Base-by-base conservation (phyloP, 1,140 invertebrate species). In the Heliconius nattereri region DNA sequence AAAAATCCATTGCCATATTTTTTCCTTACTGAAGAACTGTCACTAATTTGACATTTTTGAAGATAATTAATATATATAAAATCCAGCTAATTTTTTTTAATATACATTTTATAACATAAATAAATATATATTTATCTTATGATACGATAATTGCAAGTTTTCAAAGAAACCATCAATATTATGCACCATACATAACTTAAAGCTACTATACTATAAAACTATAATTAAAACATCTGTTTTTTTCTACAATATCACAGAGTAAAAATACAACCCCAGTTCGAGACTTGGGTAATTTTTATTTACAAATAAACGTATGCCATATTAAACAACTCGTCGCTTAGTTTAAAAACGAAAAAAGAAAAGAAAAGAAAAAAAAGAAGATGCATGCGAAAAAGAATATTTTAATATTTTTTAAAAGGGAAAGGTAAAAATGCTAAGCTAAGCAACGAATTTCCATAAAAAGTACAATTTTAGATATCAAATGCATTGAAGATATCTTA, bases 171-270 rank as follows among this genome's bases (percentile, higher is more conserved):
- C 13, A 66, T 29, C 13, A 23, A 29, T n/a, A 66, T 66, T 66
- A 66, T 66, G 60, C 60, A 66, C 60, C 60, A 66, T 29, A 66
- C 1, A 66, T 29, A 66, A 66, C 60, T 66, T 66, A 66, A 29
- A 66, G 13, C 60, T 66, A 66, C 11, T 35, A 66, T 26, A 26
- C 60, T 66, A 66, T 66, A 66, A 29, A 66, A 26, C 29, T 66
- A 70, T 37, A 29, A 74, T 72, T 75, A 81, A 81, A 71, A 81
- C 49, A 81, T 73, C 74, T 78, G 76, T 75, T 79, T 77, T 76
- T 85, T 86, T 88, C 88, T 91, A 91, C 86, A 89, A 84, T 93
- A 93, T 93, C 92, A 93, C 92, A 93, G 92, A 89, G 89, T 92
- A 85, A 90, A 92, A 92, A 93, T 93, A 93, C 90, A 83, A 86